phyloP scores from a whole-genome alignment of 2,888 invertebrate species.

The Timandra comae region DNA sequence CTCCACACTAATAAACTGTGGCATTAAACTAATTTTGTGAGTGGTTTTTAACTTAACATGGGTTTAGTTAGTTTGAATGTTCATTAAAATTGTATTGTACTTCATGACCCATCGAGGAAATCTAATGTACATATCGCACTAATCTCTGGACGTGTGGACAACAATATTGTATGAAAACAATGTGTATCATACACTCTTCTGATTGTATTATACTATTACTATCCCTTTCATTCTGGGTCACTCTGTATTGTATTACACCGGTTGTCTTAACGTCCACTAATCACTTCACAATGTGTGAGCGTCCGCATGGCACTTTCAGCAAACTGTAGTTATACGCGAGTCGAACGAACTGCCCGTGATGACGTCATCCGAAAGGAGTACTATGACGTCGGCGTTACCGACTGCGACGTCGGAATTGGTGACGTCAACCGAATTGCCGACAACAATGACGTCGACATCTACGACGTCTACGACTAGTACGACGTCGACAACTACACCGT shows the following conservation, averaged over 20 bases:
- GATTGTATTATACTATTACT: slow-evolving; percentile 4
- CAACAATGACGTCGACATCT: slow-evolving; percentile 27
- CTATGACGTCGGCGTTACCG: slow-evolving; percentile 38
- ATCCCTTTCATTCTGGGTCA: slow-evolving; percentile 5
- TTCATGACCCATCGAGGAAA: slow-evolving; percentile 42
- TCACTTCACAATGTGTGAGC: slow-evolving; percentile 68
- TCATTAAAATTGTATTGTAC: slow-evolving; percentile 33
- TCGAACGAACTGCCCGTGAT: slow-evolving; percentile 60
- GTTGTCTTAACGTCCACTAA: slow-evolving; percentile 50
- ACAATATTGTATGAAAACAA: slow-evolving; percentile 17
- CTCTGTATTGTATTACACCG: slow-evolving; percentile 2
- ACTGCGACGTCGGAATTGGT: slow-evolving; percentile 31
- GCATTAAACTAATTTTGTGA: slow-evolving; percentile 21
- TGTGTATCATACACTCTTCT: not conserved
- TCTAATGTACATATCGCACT: slow-evolving; percentile 48
- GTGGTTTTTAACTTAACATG: slow-evolving; percentile 46
- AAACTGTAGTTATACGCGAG: slow-evolving; percentile 69
- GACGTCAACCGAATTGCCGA: slow-evolving; percentile 25
- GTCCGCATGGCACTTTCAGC: slow-evolving; percentile 76
- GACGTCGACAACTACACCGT: slow-evolving; percentile 31
- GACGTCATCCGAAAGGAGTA: slow-evolving; percentile 42
- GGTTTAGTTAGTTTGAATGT: slow-evolving; percentile 39
- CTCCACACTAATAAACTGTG: no score
- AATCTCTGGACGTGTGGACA: slow-evolving; percentile 54
- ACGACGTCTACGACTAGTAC: slow-evolving; percentile 27